phyloP scores from a whole-genome alignment of 2,888 invertebrate genomes.

The Pasiphila rectangulata region DNA sequence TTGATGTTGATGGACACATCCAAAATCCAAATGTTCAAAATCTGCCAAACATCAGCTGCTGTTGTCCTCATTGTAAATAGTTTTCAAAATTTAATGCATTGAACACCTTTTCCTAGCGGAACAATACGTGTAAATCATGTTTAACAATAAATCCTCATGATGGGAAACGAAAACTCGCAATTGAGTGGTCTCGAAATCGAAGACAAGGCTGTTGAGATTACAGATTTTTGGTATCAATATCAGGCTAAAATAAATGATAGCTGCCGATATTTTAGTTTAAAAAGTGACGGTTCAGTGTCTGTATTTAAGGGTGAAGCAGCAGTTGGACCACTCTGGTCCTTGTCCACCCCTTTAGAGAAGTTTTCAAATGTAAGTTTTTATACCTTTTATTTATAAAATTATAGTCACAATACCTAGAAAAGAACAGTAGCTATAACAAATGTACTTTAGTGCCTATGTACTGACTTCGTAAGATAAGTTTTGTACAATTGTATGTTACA shows the following conservation, averaged over 20 bases:
- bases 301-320: slow-evolving; percentile 88
- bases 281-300: slow-evolving; percentile 83
- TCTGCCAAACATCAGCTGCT: too few species aligned
- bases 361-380: slow-evolving; percentile 84
- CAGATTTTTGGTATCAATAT: slow-evolving; percentile 89
- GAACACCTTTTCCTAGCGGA: background rate
- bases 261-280: slow-evolving; percentile 75
- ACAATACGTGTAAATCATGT: background rate
- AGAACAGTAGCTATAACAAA: too few species aligned
- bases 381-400: background rate
- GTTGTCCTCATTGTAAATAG: too few species aligned
- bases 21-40: too few species aligned
- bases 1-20: too few species aligned
- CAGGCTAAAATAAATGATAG: slow-evolving; percentile 82
- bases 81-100: too few species aligned
- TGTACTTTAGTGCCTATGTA: too few species aligned
- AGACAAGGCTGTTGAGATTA: slow-evolving; percentile 87
- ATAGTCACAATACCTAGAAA: too few species aligned
- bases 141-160: slow-evolving; percentile 51
- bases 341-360: slow-evolving; percentile 86
- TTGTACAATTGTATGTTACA: too few species aligned
- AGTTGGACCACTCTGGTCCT: slow-evolving; percentile 83
- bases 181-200: slow-evolving; percentile 87
- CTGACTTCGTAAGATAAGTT: too few species aligned
- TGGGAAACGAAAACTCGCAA: slow-evolving; percentile 90